These are phyloP conservation scores for Orthosia incerta DNA, from an alignment of 2,888 invertebrate species.

Conservation along the genomic window DNA sequence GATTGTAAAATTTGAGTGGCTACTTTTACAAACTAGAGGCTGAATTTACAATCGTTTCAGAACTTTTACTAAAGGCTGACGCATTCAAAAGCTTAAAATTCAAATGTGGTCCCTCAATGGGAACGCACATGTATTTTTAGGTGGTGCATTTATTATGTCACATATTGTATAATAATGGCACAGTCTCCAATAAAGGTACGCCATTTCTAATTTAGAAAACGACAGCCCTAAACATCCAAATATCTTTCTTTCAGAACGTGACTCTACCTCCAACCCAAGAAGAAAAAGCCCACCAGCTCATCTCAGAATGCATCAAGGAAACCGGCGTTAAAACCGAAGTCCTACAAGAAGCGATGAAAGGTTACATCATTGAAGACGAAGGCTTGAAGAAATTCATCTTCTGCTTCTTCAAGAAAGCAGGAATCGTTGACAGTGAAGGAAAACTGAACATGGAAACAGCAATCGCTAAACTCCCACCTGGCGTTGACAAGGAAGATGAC, in stretches of 20 bases:
- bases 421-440: slow-evolving; percentile 78
- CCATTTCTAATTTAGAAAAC: too few species aligned
- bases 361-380: slow-evolving; percentile 82
- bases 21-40: too few species aligned
- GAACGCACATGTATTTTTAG: too few species aligned
- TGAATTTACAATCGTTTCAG: too few species aligned
- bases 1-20: too few species aligned
- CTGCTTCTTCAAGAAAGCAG: slow-evolving; percentile 87
- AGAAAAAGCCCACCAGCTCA: slow-evolving; percentile 76
- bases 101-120: too few species aligned
- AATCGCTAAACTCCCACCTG: slow-evolving; percentile 81
- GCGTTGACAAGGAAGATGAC: slow-evolving; percentile 80
- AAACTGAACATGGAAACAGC: slow-evolving; percentile 86
- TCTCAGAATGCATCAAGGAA: slow-evolving; percentile 80
- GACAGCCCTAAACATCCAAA: too few species aligned
- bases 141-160: too few species aligned
- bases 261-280: slow-evolving; percentile 46
- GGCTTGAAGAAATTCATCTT: slow-evolving; percentile 84
- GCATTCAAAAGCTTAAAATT: too few species aligned
- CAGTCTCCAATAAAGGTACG: too few species aligned
- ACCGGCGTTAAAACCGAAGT: slow-evolving; percentile 80
- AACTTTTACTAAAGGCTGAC: too few species aligned
- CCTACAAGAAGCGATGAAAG: slow-evolving; percentile 82
- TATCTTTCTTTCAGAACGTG: slow-evolving; percentile 19
- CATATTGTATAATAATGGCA: too few species aligned